A percentile compares a stretch with the other conserved stretches of the same genome.
Evolutionary conservation across 1,140 invertebrate genomes (phyloP).

Genomic region (Leptinotarsa lineolata): DNA sequence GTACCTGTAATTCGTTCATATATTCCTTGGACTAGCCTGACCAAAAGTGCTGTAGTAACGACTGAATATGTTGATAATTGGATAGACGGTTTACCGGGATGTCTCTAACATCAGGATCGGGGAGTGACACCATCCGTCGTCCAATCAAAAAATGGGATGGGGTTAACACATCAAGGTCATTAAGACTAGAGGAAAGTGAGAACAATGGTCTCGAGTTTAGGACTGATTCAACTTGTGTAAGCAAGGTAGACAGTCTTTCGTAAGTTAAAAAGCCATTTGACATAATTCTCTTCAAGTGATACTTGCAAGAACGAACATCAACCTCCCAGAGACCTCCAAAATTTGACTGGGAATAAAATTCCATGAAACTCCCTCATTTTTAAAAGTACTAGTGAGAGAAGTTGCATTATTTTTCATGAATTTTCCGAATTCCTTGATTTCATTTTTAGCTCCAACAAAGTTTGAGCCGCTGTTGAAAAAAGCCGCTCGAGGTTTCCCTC

Average conservation of each 20-base stretch:
- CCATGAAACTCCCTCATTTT: slow-evolving; percentile 51
- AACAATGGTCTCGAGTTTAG: slow-evolving; percentile 51
- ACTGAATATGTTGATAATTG: slow-evolving; percentile 21
- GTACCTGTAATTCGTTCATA: slow-evolving; percentile 32
- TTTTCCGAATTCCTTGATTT: slow-evolving; percentile 45
- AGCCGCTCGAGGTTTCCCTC: slow-evolving; percentile 41
- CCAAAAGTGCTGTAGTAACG: slow-evolving; percentile 23
- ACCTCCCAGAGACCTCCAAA: slow-evolving; percentile 40
- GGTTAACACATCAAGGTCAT: too few relatives aligned
- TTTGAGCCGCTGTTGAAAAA: slow-evolving; percentile 47
- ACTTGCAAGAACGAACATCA: slow-evolving; percentile 34
- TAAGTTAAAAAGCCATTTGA: slow-evolving; percentile 36
- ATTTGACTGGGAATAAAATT: slow-evolving; percentile 38
- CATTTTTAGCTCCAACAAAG: slow-evolving; percentile 36
- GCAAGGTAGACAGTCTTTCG: slow-evolving; percentile 40
- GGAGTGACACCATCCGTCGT: too few relatives aligned
- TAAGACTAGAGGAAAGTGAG: slow-evolving; percentile 26
- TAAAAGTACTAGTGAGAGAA: too few relatives aligned
- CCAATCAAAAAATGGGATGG: too few relatives aligned
- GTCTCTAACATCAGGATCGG: too few relatives aligned
- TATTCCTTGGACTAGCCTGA: slow-evolving; percentile 37
- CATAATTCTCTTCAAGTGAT: slow-evolving; percentile 47
- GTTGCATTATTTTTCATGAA: not conserved
- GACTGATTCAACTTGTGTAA: slow-evolving; percentile 41
- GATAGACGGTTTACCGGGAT: slow-evolving; percentile 15